phyloP scores from a whole-genome alignment of 2,797 vertebrate genomes.

The Meriones psammophilus region DNA sequence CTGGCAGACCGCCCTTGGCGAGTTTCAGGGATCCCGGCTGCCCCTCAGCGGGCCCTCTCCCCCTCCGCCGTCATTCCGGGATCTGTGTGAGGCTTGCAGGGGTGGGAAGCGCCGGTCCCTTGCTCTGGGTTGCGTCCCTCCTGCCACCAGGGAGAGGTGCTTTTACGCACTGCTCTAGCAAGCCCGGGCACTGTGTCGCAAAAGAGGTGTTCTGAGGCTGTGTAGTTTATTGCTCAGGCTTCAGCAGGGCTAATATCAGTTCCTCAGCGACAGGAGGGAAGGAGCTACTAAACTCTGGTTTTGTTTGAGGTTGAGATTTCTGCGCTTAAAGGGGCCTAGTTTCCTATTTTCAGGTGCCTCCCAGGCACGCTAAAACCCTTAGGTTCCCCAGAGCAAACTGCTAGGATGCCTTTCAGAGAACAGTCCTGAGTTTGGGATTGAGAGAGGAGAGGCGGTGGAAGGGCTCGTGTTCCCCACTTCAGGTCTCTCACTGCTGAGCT shows the following conservation, averaged over 20 bases:
- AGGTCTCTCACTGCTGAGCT: not conserved
- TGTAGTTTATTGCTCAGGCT: not conserved
- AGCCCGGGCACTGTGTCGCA: not conserved
- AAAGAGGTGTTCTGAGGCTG: not conserved
- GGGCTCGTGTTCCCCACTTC: not conserved
- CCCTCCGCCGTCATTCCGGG: not conserved
- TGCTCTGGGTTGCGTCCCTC: too few relatives aligned
- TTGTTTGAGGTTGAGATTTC: not conserved
- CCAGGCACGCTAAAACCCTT: not conserved
- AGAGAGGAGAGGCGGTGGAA: not conserved
- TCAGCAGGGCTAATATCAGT: not conserved
- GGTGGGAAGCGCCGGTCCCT: rapidly evolving
- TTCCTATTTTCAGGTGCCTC: not conserved
- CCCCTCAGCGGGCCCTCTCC: not conserved
- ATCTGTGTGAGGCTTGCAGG: rapidly evolving
- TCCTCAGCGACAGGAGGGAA: not conserved
- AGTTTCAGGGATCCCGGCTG: not conserved
- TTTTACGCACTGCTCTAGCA: not conserved
- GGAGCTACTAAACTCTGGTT: not conserved
- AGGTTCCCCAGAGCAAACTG: not conserved
- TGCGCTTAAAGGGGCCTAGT: not conserved
- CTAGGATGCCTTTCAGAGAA: not conserved
- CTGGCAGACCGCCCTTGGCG: not conserved
- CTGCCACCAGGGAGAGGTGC: rapidly evolving
- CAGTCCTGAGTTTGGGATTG: not conserved